A percentile compares a stretch with the other conserved stretches of the same genome.
These are phyloP conservation scores for Andricus curvator DNA, from an alignment of 2,888 invertebrate species.

Conservation along the genomic window DNA sequence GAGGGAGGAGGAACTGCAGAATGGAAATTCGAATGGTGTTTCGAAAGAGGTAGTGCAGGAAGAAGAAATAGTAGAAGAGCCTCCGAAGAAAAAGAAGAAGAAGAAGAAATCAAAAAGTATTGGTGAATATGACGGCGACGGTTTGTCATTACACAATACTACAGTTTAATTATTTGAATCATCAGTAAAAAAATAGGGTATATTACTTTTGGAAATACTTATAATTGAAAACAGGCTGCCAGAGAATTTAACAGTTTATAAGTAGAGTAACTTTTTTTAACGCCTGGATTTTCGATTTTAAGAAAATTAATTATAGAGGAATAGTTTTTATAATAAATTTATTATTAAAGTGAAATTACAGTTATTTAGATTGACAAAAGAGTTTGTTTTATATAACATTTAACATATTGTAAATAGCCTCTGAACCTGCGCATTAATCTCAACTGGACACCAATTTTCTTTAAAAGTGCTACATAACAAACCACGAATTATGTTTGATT, in stretches of 20 bases:
- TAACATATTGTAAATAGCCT: neutral
- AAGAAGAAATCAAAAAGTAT: conserved; percentile 74
- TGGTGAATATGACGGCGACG: conserved; percentile 43
- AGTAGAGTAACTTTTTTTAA: neutral
- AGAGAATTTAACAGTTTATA: neutral
- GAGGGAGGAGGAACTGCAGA: conserved; percentile 62
- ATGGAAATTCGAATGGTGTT: conserved; percentile 65
- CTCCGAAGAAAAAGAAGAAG: conserved; percentile 77
- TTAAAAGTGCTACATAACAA: neutral
- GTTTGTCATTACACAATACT: neutral
- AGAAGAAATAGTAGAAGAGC: conserved; percentile 60
- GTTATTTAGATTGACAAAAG: neutral
- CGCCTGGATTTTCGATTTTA: neutral
- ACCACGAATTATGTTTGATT: neutral
- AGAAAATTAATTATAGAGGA: neutral
- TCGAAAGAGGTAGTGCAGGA: conserved; percentile 56
- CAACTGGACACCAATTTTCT: neutral
- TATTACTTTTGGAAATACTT: neutral
- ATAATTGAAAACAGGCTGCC: neutral
- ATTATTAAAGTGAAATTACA: neutral
- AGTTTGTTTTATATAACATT: neutral
- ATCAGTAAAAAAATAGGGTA: neutral
- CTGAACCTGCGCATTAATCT: neutral
- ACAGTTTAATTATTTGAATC: conserved; percentile 6
- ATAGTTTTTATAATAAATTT: too few species aligned